Evolutionary conservation across 2,888 invertebrate species (phyloP).

Genomic region (Limnephilus rhombicus): DNA sequence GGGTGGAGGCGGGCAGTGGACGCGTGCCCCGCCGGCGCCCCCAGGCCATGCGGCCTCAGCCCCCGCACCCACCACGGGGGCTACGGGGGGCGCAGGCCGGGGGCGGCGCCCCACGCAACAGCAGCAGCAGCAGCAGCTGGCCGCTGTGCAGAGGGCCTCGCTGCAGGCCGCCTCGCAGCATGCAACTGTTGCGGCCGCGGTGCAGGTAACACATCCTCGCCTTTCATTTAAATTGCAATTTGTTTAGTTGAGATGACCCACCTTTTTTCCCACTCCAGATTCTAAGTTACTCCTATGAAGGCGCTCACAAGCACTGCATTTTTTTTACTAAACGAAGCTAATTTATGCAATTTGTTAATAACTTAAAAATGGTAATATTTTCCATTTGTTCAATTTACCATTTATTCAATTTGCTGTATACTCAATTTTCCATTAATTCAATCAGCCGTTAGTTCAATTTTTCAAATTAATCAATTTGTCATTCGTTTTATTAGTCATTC

Average conservation of each 20-base stretch:
- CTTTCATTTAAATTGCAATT: background rate
- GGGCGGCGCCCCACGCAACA: constrained; percentile 68
- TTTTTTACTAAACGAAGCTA: too few relatives aligned
- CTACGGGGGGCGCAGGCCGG: constrained; percentile 79
- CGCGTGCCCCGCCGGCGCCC: constrained; percentile 86
- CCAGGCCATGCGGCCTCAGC: constrained; percentile 73
- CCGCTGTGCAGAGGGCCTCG: constrained; percentile 69
- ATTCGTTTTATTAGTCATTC: too few relatives aligned
- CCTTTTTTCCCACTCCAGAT: too few relatives aligned
- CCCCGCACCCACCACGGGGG: constrained; percentile 66
- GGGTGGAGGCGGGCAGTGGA: constrained; percentile 83
- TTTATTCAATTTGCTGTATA: too few relatives aligned
- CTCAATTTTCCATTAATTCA: too few relatives aligned
- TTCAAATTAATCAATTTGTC: too few relatives aligned
- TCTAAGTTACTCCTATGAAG: too few relatives aligned
- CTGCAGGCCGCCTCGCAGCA: constrained; percentile 72
- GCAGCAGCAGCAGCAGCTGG: constrained; percentile 69
- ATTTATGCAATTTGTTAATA: too few relatives aligned
- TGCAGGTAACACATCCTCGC: constrained; percentile 66
- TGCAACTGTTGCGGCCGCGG: constrained; percentile 70
- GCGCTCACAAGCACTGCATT: too few relatives aligned
- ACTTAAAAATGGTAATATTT: too few relatives aligned
- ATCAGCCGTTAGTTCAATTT: too few relatives aligned
- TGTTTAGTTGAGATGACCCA: background rate
- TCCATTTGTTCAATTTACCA: too few relatives aligned